These are phyloP conservation scores for Acanthis flammea DNA, from an alignment of 2,797 vertebrate genomes.

Conservation along the genomic window DNA sequence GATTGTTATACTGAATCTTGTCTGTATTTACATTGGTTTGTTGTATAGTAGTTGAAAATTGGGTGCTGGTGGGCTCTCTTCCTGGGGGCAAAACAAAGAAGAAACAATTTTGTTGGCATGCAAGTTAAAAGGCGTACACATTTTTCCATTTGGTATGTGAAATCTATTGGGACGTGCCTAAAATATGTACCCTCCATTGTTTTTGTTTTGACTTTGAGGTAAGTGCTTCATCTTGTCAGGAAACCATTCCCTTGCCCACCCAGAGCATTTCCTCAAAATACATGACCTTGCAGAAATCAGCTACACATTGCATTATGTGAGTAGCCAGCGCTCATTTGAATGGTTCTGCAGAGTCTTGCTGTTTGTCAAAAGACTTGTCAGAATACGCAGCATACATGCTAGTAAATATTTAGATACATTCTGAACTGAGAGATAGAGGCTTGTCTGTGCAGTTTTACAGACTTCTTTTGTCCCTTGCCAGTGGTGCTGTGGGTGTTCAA, in stretches of 20 bases:
- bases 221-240: neutral
- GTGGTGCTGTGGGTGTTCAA: neutral
- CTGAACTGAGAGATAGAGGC: neutral
- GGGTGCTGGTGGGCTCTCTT: neutral
- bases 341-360: neutral
- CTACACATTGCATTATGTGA: accelerated
- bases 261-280: neutral
- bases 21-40: neutral
- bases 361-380: neutral
- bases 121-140: accelerated
- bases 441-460: neutral
- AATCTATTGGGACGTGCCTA: neutral
- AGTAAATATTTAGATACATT: neutral
- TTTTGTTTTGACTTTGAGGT: neutral
- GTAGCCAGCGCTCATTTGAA: neutral
- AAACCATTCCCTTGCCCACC: accelerated
- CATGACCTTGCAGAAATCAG: neutral
- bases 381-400: neutral
- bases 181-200: neutral
- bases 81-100: neutral
- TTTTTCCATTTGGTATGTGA: neutral
- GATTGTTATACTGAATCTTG: neutral
- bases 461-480: neutral
- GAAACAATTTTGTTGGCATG: neutral
- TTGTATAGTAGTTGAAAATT: neutral